phyloP scores from a whole-genome alignment of 2,797 vertebrate species.

The Chaunax sp. region DNA sequence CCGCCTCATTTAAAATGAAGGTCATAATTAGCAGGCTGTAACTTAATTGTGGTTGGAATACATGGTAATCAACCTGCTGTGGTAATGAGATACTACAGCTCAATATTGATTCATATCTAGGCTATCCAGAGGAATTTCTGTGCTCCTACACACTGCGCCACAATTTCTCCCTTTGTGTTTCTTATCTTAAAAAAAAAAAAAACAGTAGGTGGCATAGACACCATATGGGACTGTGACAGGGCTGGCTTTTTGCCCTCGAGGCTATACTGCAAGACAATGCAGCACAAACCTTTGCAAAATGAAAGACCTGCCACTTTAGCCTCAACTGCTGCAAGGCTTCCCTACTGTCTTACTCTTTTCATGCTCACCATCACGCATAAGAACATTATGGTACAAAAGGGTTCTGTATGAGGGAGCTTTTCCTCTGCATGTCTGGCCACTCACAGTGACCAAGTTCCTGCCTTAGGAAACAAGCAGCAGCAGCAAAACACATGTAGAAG shows the following conservation, averaged over 20 bases:
- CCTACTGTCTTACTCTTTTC: conserved; percentile 58
- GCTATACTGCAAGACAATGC: conserved; percentile 62
- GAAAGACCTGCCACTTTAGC: conserved; percentile 63
- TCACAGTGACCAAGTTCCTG: conserved; percentile 28
- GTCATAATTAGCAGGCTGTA: conserved; percentile 36
- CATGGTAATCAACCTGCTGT: conserved; percentile 33
- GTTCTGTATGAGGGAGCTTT: conserved; percentile 32
- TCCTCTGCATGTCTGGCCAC: conserved; percentile 31
- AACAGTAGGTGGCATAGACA: conserved; percentile 36
- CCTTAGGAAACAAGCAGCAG: conserved; percentile 53
- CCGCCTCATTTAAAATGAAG: conserved; percentile 51
- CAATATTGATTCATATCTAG: conserved; percentile 55
- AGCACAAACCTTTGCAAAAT: conserved; percentile 64
- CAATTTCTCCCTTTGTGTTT: conserved; percentile 28
- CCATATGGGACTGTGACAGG: conserved; percentile 42
- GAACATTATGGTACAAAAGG: conserved; percentile 56
- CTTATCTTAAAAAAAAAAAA: conserved; percentile 27
- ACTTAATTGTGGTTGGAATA: conserved; percentile 31
- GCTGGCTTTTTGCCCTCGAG: conserved; percentile 48
- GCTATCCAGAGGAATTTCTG: conserved; percentile 22
- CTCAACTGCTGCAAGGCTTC: conserved; percentile 57
- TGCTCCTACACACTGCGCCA: conserved; percentile 38
- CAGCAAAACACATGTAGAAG: conserved; percentile 33
- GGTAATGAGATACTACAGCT: conserved; percentile 50
- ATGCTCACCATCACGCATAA: conserved; percentile 52